A percentile compares a stretch with the other conserved stretches of the same genome.
phyloP scores from a whole-genome alignment of 1,140 invertebrate genomes.

The Drosophila triauraria region DNA sequence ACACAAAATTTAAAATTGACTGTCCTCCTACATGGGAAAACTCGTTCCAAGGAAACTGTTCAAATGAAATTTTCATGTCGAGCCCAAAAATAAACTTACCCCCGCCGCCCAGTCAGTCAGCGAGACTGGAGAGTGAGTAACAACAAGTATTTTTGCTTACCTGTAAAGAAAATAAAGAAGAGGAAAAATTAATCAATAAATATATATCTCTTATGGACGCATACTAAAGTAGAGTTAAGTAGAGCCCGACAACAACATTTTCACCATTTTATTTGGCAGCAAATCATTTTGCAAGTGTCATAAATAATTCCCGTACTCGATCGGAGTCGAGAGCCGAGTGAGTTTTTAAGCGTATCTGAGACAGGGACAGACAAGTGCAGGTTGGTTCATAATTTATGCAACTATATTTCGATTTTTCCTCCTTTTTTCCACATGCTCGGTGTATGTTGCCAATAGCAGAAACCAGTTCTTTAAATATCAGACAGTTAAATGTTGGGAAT shows the following conservation, averaged over 20 bases:
- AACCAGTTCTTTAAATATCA: slow-evolving; percentile 33
- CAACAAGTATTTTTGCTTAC: slow-evolving; percentile 65
- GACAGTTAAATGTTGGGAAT: slow-evolving; percentile 15
- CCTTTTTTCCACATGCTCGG: neutral
- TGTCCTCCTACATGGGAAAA: slow-evolving; percentile 17
- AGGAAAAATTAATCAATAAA: slow-evolving; percentile 67
- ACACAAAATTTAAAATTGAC: slow-evolving; percentile 17
- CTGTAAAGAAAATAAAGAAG: slow-evolving; percentile 59
- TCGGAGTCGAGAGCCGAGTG: slow-evolving; percentile 20
- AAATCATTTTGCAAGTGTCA: slow-evolving; percentile 67
- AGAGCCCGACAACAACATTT: slow-evolving; percentile 36
- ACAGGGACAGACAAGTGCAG: slow-evolving; percentile 54
- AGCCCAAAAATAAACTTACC: slow-evolving; percentile 48
- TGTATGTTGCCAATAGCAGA: slow-evolving; percentile 10
- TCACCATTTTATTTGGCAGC: slow-evolving; percentile 53
- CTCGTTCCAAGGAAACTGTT: slow-evolving; percentile 15
- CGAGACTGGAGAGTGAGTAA: slow-evolving; percentile 4
- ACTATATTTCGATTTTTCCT: slow-evolving; percentile 27
- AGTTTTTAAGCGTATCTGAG: slow-evolving; percentile 26
- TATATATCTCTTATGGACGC: slow-evolving; percentile 36
- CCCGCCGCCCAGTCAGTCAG: neutral
- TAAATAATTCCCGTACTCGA: slow-evolving; percentile 58
- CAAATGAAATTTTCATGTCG: slow-evolving; percentile 35
- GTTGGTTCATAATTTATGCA: slow-evolving; percentile 67
- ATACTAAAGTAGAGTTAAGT: slow-evolving; percentile 33